Evolutionary conservation across 2,797 vertebrate species (phyloP).

Genomic region (Argentina silus): DNA sequence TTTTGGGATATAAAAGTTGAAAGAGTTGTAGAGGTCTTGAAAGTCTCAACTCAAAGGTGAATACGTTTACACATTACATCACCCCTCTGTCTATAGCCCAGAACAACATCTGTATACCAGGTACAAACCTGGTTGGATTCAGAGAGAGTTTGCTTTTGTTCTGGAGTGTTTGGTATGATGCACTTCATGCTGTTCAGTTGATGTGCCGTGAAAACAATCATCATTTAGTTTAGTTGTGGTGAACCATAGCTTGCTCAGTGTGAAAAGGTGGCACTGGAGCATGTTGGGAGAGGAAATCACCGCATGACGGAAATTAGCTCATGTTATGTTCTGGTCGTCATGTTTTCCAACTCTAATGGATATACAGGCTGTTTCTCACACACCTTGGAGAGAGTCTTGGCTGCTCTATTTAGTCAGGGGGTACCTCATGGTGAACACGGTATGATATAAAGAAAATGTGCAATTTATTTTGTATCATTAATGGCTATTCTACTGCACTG

Average conservation of each 20-base stretch:
- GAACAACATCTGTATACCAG: neutral
- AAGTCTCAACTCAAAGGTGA: neutral
- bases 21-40: neutral
- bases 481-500: too few relatives aligned
- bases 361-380: neutral
- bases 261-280: conserved; percentile 2
- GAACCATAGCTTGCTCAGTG: conserved; percentile 8
- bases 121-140: too few relatives aligned
- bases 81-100: neutral
- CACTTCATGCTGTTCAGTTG: neutral
- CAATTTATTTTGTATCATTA: too few relatives aligned
- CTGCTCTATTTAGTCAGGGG: too few relatives aligned
- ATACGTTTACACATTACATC: neutral
- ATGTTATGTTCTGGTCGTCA: conserved; percentile 5
- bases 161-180: neutral
- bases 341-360: conserved; percentile 11
- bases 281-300: conserved; percentile 2
- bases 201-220: conserved; percentile 12
- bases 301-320: conserved; percentile 2
- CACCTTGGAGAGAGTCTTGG: neutral
- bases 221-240: conserved; percentile 2
- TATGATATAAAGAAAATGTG: too few relatives aligned
- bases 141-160: neutral
- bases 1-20: neutral
- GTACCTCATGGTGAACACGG: too few relatives aligned